A percentile compares a stretch with the other conserved stretches of the same genome.
Evolutionary conservation across 2,888 invertebrate genomes (phyloP).

Genomic region (Portevinia maculata): DNA sequence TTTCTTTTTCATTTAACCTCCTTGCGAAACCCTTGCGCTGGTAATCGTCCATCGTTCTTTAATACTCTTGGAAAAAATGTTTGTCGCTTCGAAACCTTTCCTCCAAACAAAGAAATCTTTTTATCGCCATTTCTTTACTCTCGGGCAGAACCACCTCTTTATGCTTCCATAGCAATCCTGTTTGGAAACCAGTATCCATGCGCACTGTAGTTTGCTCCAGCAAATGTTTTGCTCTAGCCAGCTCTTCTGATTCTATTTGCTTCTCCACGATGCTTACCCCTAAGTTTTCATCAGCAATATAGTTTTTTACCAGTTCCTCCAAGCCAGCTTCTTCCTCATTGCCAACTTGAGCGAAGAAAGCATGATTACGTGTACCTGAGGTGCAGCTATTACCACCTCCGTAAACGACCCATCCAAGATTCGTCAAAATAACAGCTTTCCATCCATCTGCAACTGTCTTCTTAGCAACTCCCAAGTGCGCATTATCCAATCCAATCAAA

Average conservation of each 20-base stretch:
- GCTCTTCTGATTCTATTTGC: constrained; percentile 4
- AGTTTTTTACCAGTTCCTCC: constrained; percentile 25
- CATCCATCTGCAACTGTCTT: background rate
- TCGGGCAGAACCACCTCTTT: constrained; percentile 20
- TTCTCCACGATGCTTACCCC: constrained; percentile 9
- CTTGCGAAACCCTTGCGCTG: constrained; percentile 71
- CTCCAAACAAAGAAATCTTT: constrained; percentile 65
- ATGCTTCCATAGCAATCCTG: constrained; percentile 46
- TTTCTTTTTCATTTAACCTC: constrained; percentile 59
- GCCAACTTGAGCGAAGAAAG: constrained; percentile 1
- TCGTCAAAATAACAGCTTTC: constrained; percentile 14
- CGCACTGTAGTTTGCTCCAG: constrained; percentile 27
- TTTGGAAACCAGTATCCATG: constrained; percentile 22
- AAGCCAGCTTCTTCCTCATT: background rate
- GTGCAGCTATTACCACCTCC: background rate
- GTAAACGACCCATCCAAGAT: constrained; percentile 45
- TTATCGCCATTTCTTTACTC: constrained; percentile 66
- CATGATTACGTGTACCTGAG: background rate
- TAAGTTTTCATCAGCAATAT: constrained; percentile 13
- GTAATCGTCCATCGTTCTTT: constrained; percentile 57
- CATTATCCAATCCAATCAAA: constrained; percentile 42
- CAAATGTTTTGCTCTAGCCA: constrained; percentile 24
- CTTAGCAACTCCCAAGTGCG: constrained; percentile 37
- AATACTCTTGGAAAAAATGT: constrained; percentile 52
- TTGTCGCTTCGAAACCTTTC: constrained; percentile 52